Percentiles rank a stretch among this genome's conserved stretches.
Conservation (phyloP, 2,113 vertebrate genomes). For the Oxygymnocypris stewartii region DNA sequence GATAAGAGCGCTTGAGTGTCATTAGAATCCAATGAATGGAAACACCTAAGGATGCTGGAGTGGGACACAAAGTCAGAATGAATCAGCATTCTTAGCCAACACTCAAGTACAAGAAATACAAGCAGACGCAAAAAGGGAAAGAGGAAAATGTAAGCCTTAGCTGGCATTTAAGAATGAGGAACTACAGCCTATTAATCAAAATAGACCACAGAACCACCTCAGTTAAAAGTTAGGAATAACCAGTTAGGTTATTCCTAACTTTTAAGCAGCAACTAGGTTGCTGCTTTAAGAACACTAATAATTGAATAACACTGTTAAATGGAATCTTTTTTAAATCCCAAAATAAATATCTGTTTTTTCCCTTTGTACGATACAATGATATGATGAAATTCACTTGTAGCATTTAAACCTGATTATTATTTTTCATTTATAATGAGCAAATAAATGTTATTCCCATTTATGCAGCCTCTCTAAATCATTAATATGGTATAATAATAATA, state of each 20-base stretch:
- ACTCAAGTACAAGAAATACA: neutral
- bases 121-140: neutral
- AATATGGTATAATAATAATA: neutral
- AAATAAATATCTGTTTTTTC: neutral
- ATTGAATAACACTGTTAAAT: neutral
- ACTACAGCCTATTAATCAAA: neutral
- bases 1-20: constrained; percentile 49
- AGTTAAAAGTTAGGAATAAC: neutral
- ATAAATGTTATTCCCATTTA: neutral
- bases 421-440: neutral
- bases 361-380: neutral
- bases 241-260: neutral
- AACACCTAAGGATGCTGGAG: constrained; percentile 61
- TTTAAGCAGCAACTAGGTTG: too few species aligned
- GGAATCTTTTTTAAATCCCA: neutral
- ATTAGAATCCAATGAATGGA: constrained; percentile 56
- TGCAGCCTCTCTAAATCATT: neutral
- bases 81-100: constrained; percentile 25
- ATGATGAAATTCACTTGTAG: neutral
- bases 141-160: neutral
- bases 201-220: neutral
- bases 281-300: neutral
- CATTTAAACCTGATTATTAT: neutral
- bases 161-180: neutral
- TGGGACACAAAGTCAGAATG: constrained; percentile 33